Evolutionary conservation across 2,113 vertebrate genomes (phyloP).

Genomic region (Tautogolabrus adspersus): DNA sequence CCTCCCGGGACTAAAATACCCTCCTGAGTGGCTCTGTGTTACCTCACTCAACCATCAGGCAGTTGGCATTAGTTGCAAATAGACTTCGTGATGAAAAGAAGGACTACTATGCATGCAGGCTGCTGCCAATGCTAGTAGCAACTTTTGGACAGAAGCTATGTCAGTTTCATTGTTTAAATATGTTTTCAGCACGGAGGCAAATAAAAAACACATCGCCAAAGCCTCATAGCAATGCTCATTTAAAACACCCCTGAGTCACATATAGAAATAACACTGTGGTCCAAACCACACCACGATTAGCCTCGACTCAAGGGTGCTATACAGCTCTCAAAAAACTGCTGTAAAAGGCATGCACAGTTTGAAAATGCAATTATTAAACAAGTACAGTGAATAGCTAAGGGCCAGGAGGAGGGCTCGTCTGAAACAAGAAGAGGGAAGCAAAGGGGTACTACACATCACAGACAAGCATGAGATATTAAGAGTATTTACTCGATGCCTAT

Average conservation of each 20-base stretch:
- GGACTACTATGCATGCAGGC: not conserved
- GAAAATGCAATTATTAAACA: conserved; percentile 15
- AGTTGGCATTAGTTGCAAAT: conserved; percentile 9
- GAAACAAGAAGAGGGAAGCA: not conserved
- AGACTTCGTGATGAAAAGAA: not conserved
- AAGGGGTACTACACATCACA: not conserved
- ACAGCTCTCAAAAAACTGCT: conserved; percentile 6
- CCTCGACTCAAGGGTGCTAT: conserved; percentile 6
- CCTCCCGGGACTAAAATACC: conserved; percentile 44
- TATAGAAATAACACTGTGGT: conserved; percentile 9
- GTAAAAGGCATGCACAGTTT: conserved; percentile 1
- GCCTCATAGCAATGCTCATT: conserved; percentile 3
- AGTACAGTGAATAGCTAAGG: not conserved
- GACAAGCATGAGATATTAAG: not conserved
- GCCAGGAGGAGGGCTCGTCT: not conserved
- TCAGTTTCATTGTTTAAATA: conserved; percentile 17
- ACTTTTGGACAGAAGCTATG: not conserved
- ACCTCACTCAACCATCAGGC: conserved; percentile 45
- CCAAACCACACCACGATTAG: conserved; percentile 10
- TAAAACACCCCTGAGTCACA: conserved; percentile 35
- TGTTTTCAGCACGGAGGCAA: not conserved
- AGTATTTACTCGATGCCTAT: not conserved
- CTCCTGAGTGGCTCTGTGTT: conserved; percentile 51
- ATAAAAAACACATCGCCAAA: not conserved
- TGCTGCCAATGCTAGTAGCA: not conserved